A percentile compares a stretch with the other conserved stretches of the same genome.
These are phyloP conservation scores for Sympetrum striolatum DNA, from an alignment of 2,888 invertebrate species.

Conservation along the genomic window DNA sequence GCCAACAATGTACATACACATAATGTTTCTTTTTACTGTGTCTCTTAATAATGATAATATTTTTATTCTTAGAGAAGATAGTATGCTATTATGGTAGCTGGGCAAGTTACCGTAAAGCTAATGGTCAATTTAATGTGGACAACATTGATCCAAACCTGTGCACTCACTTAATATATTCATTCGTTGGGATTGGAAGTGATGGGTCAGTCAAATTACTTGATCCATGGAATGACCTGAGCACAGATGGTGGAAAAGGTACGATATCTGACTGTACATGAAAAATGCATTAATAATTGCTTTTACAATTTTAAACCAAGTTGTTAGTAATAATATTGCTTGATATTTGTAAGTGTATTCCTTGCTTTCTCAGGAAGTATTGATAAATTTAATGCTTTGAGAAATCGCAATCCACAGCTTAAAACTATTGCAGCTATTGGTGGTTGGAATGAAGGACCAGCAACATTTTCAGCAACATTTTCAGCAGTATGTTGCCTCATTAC, in stretches of 20 bases:
- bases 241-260: conserved; percentile 15
- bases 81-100: conserved; percentile 81
- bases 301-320: background rate
- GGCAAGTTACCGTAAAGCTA: conserved; percentile 71
- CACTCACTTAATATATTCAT: conserved; percentile 78
- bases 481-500: conserved; percentile 54
- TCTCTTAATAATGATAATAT: background rate
- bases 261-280: background rate
- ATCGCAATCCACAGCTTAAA: conserved; percentile 63
- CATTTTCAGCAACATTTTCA: too few species aligned
- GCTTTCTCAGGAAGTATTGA: conserved; percentile 62
- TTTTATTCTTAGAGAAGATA: conserved; percentile 55
- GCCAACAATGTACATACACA: too few species aligned
- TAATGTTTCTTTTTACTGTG: too few species aligned
- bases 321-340: background rate
- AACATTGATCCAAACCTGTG: conserved; percentile 73
- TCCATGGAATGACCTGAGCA: conserved; percentile 65
- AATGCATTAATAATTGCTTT: background rate
- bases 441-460: conserved; percentile 70
- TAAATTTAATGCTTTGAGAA: conserved; percentile 65
- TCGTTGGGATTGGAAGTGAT: conserved; percentile 68
- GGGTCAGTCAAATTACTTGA: conserved; percentile 67
- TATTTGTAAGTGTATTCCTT: background rate
- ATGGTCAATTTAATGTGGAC: conserved; percentile 71
- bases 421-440: conserved; percentile 72